phyloP scores from a whole-genome alignment of 1,140 invertebrate genomes.

The Rhyzopertha dominica region DNA sequence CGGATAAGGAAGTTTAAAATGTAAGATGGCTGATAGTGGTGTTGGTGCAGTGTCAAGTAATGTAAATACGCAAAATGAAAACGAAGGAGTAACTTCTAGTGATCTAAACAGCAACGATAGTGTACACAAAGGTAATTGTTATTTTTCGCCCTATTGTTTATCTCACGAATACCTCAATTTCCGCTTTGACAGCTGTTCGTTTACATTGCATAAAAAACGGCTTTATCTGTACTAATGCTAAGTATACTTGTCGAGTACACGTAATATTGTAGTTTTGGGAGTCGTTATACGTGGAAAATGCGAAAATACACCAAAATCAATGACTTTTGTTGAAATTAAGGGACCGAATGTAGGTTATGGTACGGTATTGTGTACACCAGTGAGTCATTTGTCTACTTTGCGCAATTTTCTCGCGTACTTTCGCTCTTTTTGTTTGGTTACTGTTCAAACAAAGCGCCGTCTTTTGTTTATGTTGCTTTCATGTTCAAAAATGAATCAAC shows the following conservation, averaged over 20 bases:
- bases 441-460: constrained; percentile 6
- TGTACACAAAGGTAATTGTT: constrained; percentile 31
- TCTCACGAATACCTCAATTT: neutral
- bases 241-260: neutral
- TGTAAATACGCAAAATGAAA: constrained; percentile 32
- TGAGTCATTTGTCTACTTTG: constrained; percentile 10
- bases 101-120: constrained; percentile 22
- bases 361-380: neutral
- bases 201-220: neutral
- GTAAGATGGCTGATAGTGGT: constrained; percentile 43
- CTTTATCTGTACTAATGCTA: neutral
- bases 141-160: constrained; percentile 1
- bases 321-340: neutral
- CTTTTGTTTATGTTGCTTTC: neutral
- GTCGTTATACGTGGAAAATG: too few relatives aligned
- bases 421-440: neutral
- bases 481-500: constrained; percentile 24
- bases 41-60: constrained; percentile 32
- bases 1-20: constrained; percentile 39
- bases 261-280: neutral
- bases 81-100: constrained; percentile 19
- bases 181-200: constrained; percentile 11
- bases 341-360: constrained; percentile 10
- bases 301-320: neutral
- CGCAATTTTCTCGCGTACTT: constrained; percentile 12